Conservation (phyloP, 2,797 vertebrate genomes). For the Sus cebifrons region DNA sequence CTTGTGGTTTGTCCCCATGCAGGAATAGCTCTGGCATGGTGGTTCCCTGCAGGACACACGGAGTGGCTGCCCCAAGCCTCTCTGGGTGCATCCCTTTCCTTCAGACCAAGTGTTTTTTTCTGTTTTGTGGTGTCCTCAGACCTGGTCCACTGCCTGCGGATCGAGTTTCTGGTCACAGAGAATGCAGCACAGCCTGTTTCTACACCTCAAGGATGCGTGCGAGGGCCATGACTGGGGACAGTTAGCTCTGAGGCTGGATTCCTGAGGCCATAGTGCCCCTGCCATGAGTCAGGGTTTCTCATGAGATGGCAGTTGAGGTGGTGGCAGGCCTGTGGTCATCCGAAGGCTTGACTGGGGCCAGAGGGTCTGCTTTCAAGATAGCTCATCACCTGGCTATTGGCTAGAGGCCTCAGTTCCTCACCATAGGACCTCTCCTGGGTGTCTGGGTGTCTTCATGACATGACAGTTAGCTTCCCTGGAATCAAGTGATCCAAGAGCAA, state of each 20-base stretch:
- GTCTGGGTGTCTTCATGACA: not conserved
- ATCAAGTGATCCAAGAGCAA: not conserved
- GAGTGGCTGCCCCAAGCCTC: not conserved
- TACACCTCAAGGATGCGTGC: not conserved
- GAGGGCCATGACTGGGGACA: not conserved
- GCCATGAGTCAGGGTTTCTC: not conserved
- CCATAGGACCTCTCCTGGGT: not conserved
- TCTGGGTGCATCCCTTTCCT: not conserved
- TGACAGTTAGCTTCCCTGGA: not conserved
- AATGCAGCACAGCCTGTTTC: not conserved
- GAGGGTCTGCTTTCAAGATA: not conserved
- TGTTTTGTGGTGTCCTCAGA: not conserved
- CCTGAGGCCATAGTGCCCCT: not conserved
- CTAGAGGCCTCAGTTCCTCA: not conserved
- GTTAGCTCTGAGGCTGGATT: not conserved
- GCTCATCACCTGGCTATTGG: not conserved
- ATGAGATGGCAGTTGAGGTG: not conserved
- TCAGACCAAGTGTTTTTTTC: not conserved
- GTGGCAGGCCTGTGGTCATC: not conserved
- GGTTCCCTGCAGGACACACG: fast-evolving
- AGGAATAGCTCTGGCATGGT: not conserved
- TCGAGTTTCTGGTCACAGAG: not conserved
- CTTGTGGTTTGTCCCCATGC: not conserved
- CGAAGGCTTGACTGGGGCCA: not conserved
- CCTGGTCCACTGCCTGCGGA: not conserved